A percentile compares a stretch with the other conserved stretches of the same genome.
phyloP scores from a whole-genome alignment of 92 coral and sea anemone species.

The Zoanthus solanderi region DNA sequence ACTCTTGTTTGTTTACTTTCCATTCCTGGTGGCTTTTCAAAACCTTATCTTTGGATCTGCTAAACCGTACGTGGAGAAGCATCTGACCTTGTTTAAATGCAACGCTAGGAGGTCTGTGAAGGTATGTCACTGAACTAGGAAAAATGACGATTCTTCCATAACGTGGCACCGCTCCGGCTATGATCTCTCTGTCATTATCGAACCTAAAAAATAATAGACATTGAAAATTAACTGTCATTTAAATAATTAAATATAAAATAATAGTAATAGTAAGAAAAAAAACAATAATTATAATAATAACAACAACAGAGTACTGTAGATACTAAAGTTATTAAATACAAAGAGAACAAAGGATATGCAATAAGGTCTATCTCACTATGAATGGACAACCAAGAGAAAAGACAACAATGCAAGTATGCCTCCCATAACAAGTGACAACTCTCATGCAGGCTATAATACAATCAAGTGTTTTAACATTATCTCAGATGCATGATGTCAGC shows the following conservation, averaged over 20 bases:
- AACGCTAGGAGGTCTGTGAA: conserved; percentile 93
- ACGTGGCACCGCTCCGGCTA: conserved; percentile 92
- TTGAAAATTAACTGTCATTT: background rate
- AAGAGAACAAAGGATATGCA: no score
- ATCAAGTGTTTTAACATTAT: no score
- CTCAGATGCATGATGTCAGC: no score
- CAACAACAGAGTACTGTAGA: no score
- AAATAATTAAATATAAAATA: background rate
- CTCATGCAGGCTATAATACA: no score
- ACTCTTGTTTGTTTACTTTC: conserved; percentile 59
- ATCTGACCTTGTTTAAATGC: conserved; percentile 83
- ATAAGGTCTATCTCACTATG: no score
- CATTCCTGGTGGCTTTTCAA: conserved; percentile 57
- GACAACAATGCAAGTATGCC: no score
- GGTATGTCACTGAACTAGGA: conserved; percentile 86
- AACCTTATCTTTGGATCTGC: conserved; percentile 83
- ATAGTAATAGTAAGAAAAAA: background rate
- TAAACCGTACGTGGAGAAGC: conserved; percentile 83
- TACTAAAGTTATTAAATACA: no score
- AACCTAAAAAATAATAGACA: conserved; percentile 50
- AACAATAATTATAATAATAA: no score
- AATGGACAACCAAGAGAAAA: no score
- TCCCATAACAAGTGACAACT: no score
- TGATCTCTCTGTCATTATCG: conserved; percentile 87
- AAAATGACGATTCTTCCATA: conserved; percentile 86